Evolutionary conservation across 2,888 invertebrate species (phyloP).

Genomic region (Carpatolechia fugitivella): DNA sequence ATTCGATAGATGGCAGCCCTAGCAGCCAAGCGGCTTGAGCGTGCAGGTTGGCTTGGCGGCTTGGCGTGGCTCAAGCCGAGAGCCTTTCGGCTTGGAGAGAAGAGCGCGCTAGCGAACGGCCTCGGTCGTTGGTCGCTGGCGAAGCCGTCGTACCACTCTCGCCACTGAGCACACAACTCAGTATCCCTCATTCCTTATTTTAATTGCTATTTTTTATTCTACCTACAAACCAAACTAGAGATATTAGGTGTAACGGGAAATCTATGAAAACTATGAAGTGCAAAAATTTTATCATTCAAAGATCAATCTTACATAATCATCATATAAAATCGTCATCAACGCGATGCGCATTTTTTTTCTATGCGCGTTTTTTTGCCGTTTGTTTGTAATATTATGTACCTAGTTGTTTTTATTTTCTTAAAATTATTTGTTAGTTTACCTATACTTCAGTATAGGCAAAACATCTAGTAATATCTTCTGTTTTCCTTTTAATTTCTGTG

Average conservation of each 20-base stretch:
- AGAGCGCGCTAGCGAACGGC: not conserved
- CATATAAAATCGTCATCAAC: constrained; percentile 16
- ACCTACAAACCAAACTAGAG: too few relatives aligned
- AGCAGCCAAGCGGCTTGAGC: not conserved
- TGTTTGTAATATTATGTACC: not conserved
- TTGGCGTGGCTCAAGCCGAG: constrained; percentile 28
- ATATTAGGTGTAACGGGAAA: too few relatives aligned
- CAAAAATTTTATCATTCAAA: too few relatives aligned
- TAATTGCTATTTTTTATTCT: not conserved
- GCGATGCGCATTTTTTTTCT: not conserved
- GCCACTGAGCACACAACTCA: not conserved
- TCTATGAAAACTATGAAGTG: too few relatives aligned
- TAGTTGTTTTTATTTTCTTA: too few relatives aligned
- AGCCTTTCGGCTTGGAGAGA: constrained; percentile 24
- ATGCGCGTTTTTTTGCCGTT: not conserved
- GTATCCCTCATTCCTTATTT: not conserved
- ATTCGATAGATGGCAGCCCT: constrained; percentile 11
- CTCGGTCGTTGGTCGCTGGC: not conserved
- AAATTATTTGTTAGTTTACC: too few relatives aligned
- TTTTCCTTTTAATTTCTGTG: too few relatives aligned
- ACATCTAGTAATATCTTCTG: too few relatives aligned
- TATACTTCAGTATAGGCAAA: too few relatives aligned
- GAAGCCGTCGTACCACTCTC: not conserved
- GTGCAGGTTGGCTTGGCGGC: constrained; percentile 14
- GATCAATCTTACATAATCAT: not conserved